A percentile compares a stretch with the other conserved stretches of the same genome.
Conservation (phyloP, 1,140 invertebrate species). For the Melanaphis sacchari region DNA sequence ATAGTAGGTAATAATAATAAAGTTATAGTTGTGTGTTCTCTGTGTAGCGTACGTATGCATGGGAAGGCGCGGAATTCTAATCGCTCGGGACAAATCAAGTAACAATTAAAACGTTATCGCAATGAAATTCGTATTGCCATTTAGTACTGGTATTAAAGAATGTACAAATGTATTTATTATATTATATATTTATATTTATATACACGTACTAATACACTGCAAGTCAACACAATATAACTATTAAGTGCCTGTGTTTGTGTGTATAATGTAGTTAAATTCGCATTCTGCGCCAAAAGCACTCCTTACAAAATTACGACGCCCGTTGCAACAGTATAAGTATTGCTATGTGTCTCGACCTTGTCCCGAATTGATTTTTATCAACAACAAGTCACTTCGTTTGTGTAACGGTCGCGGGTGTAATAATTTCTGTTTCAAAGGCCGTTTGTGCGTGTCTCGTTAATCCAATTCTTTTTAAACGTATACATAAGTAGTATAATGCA, state of each 20-base stretch:
- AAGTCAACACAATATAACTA: neutral
- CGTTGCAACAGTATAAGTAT: neutral
- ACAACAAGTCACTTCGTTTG: slow-evolving; percentile 38
- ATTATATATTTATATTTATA: too few relatives aligned
- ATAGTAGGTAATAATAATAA: neutral
- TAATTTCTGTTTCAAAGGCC: slow-evolving; percentile 36
- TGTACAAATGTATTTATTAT: neutral
- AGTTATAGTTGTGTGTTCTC: neutral
- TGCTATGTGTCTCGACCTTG: neutral
- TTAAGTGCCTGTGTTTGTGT: neutral
- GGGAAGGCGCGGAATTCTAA: neutral
- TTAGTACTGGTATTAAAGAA: neutral
- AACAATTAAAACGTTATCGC: slow-evolving; percentile 16
- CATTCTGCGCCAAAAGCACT: slow-evolving; percentile 11
- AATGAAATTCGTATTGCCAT: neutral
- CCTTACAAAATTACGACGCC: slow-evolving; percentile 4
- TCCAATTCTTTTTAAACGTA: slow-evolving; percentile 39
- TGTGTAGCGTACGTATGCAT: neutral
- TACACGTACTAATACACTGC: neutral
- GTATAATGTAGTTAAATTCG: neutral
- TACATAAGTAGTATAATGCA: neutral
- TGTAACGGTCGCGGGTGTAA: neutral
- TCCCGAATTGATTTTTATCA: slow-evolving; percentile 44
- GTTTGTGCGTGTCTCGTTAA: slow-evolving; percentile 25
- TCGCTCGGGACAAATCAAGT: neutral